Percentiles rank a stretch among this genome's conserved stretches.
These are phyloP conservation scores for Eolophus roseicapilla DNA, from an alignment of 2,113 vertebrate genomes.

Conservation along the genomic window DNA sequence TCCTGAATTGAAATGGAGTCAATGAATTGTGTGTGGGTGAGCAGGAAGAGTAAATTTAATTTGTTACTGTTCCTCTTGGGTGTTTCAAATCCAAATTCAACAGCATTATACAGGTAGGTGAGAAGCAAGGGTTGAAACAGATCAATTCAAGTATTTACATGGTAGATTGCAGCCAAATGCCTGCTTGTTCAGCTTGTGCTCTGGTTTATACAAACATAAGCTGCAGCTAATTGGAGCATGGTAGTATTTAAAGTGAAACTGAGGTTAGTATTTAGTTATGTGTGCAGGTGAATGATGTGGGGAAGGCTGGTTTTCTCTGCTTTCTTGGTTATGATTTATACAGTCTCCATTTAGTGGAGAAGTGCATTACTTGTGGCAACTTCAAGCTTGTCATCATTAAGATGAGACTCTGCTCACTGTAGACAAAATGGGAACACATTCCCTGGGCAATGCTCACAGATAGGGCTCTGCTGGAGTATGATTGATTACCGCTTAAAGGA, in stretches of 20 bases:
- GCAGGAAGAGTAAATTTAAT: neutral
- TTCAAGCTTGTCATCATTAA: neutral
- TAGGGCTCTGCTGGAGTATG: neutral
- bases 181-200: neutral
- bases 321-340: neutral
- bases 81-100: neutral
- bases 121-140: neutral
- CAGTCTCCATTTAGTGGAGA: neutral
- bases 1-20: neutral
- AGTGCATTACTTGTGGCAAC: neutral
- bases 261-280: neutral
- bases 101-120: neutral
- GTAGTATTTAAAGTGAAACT: neutral
- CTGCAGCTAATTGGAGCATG: neutral
- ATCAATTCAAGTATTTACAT: neutral
- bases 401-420: neutral
- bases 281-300: neutral
- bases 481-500: neutral
- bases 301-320: neutral
- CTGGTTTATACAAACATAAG: neutral
- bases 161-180: neutral
- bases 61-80: neutral
- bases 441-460: neutral
- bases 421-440: neutral
- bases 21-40: neutral